Conservation (phyloP, 2,888 invertebrate species). For the Sinelater perroti region DNA sequence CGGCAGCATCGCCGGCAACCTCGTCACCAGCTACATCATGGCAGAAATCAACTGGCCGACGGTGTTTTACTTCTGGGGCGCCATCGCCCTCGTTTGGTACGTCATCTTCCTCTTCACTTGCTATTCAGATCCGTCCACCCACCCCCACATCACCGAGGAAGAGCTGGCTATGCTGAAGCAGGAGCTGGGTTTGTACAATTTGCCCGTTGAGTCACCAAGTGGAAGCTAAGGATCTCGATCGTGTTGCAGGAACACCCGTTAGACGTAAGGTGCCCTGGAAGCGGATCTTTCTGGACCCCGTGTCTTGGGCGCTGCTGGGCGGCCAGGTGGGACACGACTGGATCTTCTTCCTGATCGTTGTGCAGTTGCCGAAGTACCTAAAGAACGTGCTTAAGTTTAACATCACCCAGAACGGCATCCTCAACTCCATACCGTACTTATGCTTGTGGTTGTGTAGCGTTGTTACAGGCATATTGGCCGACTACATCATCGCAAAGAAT, state of each 20-base stretch:
- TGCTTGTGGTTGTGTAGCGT: conserved; percentile 74
- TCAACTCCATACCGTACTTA: conserved; percentile 71
- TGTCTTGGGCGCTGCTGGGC: conserved; percentile 76
- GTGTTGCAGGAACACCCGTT: not conserved
- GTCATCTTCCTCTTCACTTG: conserved; percentile 60
- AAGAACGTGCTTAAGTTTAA: conserved; percentile 72
- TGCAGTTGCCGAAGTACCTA: conserved; percentile 75
- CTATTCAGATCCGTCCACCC: conserved; percentile 63
- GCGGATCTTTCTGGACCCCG: conserved; percentile 72
- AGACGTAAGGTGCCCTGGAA: conserved; percentile 63
- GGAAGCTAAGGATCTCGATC: no score
- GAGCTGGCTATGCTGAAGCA: conserved; percentile 61
- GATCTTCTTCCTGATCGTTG: conserved; percentile 76
- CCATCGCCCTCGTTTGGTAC: conserved; percentile 65
- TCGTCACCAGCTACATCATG: conserved; percentile 49
- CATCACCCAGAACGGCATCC: conserved; percentile 69
- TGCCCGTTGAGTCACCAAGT: no score
- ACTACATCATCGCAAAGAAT: conserved; percentile 69
- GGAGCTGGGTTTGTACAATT: conserved; percentile 31
- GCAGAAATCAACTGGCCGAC: conserved; percentile 64
- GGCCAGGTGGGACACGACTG: conserved; percentile 78
- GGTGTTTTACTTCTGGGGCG: conserved; percentile 68
- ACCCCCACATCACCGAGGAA: conserved; percentile 65
- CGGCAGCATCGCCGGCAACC: conserved; percentile 53
- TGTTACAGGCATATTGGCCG: conserved; percentile 71